phyloP scores from a whole-genome alignment of 1,140 invertebrate species.

The Stegodyphus mimosarum region DNA sequence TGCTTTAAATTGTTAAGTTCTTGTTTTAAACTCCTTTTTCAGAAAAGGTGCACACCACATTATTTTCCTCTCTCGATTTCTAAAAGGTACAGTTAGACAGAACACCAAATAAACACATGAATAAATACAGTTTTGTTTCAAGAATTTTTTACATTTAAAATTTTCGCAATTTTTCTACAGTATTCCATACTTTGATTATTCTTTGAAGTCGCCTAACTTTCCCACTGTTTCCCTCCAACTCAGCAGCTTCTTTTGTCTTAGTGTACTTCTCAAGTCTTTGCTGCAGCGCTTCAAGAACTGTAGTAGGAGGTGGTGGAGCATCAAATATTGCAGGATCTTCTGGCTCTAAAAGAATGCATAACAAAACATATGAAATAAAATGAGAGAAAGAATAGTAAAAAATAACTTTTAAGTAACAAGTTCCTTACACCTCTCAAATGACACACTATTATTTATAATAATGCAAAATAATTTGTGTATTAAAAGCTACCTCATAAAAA shows the following conservation, averaged over 20 bases:
- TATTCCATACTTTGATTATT: slow-evolving; percentile 79
- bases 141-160: not conserved
- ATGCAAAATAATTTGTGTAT: too few species aligned
- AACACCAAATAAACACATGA: not conserved
- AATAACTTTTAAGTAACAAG: too few species aligned
- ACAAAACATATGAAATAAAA: too few species aligned
- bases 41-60: too few species aligned
- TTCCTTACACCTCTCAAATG: too few species aligned
- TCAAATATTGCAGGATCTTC: slow-evolving; percentile 65
- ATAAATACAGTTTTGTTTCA: not conserved
- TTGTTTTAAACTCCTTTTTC: too few species aligned
- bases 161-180: not conserved
- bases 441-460: too few species aligned
- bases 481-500: too few species aligned
- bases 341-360: slow-evolving; percentile 17
- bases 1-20: too few species aligned
- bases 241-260: slow-evolving; percentile 76
- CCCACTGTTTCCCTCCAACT: slow-evolving; percentile 80
- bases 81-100: too few species aligned
- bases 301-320: slow-evolving; percentile 70
- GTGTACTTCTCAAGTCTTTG: slow-evolving; percentile 85
- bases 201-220: slow-evolving; percentile 89
- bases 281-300: slow-evolving; percentile 82
- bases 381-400: too few species aligned
- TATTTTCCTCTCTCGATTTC: too few species aligned